phyloP scores from a whole-genome alignment of 2,113 vertebrate genomes.

The Mesembrinibis cayennensis region DNA sequence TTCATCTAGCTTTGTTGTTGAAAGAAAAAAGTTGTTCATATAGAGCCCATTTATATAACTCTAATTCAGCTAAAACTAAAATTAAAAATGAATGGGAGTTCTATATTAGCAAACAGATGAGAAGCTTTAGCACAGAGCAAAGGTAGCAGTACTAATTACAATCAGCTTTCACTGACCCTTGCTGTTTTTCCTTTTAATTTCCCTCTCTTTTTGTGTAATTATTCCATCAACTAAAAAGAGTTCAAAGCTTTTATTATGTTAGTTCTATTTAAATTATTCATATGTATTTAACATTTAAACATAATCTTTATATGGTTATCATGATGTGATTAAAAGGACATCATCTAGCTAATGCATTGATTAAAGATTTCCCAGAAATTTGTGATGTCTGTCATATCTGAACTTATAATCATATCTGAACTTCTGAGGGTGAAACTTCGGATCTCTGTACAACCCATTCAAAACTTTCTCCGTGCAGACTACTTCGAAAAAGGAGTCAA shows the following conservation, averaged over 20 bases:
- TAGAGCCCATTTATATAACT: neutral
- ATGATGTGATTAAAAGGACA: neutral
- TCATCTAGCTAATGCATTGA: neutral
- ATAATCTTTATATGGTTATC: neutral
- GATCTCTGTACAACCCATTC: neutral
- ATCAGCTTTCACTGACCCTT: constrained; percentile 6
- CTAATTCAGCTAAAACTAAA: neutral
- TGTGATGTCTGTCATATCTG: neutral
- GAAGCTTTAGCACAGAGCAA: neutral
- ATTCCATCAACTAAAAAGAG: neutral
- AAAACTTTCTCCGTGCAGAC: neutral
- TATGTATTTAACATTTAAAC: constrained; percentile 14
- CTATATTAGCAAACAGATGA: neutral
- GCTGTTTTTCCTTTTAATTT: neutral
- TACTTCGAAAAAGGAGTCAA: neutral
- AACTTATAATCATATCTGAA: neutral
- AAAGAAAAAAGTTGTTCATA: neutral
- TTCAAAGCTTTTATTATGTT: neutral
- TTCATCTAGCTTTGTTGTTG: neutral
- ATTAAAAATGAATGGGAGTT: neutral
- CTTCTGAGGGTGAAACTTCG: neutral
- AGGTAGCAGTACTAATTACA: neutral
- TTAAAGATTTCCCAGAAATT: neutral
- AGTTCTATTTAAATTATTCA: neutral
- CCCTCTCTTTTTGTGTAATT: neutral